These are phyloP conservation scores for Echinometra lucunter DNA, from an alignment of 53 echinoderm and acorn worm species.

Conservation along the genomic window DNA sequence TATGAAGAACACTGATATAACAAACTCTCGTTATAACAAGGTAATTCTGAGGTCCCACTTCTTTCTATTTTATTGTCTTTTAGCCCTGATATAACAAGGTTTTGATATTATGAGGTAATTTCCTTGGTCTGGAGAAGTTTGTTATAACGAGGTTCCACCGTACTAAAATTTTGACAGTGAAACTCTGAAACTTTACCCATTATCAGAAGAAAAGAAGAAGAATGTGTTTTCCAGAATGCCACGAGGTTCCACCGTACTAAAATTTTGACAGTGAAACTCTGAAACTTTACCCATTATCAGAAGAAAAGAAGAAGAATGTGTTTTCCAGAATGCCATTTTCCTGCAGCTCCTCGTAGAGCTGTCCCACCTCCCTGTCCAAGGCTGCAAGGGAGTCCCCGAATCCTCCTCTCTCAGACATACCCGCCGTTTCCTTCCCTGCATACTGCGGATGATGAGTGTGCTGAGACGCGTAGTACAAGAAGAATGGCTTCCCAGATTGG, in stretches of 20 bases:
- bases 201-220: constrained; percentile 86
- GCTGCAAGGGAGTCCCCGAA: constrained; percentile 87
- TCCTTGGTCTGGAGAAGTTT: too few species aligned
- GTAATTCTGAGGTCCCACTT: too few species aligned
- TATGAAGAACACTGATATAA: too few species aligned
- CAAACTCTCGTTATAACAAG: too few species aligned
- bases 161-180: too few species aligned
- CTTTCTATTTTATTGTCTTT: too few species aligned
- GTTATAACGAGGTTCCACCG: too few species aligned
- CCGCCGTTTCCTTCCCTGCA: constrained; percentile 79
- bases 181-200: constrained; percentile 74
- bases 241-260: too few species aligned
- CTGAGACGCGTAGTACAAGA: constrained; percentile 86
- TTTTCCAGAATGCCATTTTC: constrained; percentile 72
- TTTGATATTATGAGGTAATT: too few species aligned
- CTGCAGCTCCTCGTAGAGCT: constrained; percentile 75
- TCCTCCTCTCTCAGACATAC: constrained; percentile 73
- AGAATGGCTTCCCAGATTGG: constrained; percentile 71
- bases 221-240: constrained; percentile 78
- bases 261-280: too few species aligned
- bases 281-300: constrained; percentile 86
- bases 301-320: constrained; percentile 84
- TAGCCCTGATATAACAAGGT: too few species aligned
- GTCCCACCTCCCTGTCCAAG: constrained; percentile 84
- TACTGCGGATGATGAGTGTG: constrained; percentile 88